Conservation (phyloP, 1,140 invertebrate species). For the Belonocnema kinseyi region DNA sequence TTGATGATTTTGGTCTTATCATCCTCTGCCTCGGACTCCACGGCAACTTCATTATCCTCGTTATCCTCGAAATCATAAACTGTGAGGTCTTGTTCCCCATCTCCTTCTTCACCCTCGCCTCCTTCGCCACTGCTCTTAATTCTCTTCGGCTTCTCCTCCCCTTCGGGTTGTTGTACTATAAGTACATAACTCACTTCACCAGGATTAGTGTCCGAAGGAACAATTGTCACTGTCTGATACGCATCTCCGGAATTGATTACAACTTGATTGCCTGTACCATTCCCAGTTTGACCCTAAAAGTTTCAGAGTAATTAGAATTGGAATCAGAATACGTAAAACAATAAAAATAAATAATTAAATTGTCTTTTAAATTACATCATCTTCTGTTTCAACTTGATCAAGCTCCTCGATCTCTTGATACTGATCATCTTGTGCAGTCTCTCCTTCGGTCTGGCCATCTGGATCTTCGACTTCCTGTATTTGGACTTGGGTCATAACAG, state of each 20-base stretch:
- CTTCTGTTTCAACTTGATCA: conserved; percentile 72
- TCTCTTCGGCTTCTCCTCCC: conserved; percentile 75
- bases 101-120: conserved; percentile 78
- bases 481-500: conserved; percentile 79
- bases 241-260: conserved; percentile 79
- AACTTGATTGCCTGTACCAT: conserved; percentile 71
- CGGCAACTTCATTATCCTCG: conserved; percentile 76
- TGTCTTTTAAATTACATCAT: conserved; percentile 59
- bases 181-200: conserved; percentile 93
- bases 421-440: conserved; percentile 65
- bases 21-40: conserved; percentile 83
- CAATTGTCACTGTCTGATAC: conserved; percentile 91
- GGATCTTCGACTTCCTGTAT: conserved; percentile 74
- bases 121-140: conserved; percentile 78
- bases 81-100: conserved; percentile 79
- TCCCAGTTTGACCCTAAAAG: conserved; percentile 60
- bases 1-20: conserved; percentile 83
- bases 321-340: not conserved
- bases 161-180: conserved; percentile 86
- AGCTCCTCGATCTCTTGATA: conserved; percentile 75
- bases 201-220: conserved; percentile 87
- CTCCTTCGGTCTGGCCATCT: conserved; percentile 69
- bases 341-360: not conserved
- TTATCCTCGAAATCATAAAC: conserved; percentile 83
- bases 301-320: conserved; percentile 34